Base-by-base conservation (phyloP, 2,113 vertebrate genomes). In the Oryzias melastigma region DNA sequence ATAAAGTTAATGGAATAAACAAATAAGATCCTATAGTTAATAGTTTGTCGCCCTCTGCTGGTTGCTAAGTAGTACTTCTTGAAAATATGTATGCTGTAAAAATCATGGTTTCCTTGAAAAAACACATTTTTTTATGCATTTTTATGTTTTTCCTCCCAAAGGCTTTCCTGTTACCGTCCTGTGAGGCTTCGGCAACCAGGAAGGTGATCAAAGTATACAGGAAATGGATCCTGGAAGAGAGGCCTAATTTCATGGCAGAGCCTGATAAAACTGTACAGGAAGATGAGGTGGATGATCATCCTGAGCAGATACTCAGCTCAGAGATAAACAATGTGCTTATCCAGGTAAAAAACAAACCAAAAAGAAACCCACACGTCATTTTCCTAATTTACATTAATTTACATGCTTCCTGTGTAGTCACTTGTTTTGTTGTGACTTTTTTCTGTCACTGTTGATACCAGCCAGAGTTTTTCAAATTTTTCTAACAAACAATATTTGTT, bases 161-260 rank as follows among this genome's bases (percentile, higher is more conserved):
- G 97, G 97, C 97, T 51, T 99, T 99, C 84, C 79, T 98, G 66
- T 80, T 99, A 80, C 97, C 97, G 0, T 95, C 97, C 13, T 98
- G 94, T 56, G 97, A 99, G 73, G 77, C 96, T 17, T 94, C 95
- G 0, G 89, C 95, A 18, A 95, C 93, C 45, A 92, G 94, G 62
- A 99, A 98, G 82, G 95, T 98, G 53, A 94, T 98, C 41, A 95
- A 95, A 79, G 96, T 99, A 0, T 99, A 99, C 68, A 94, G 93
- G 62, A 98, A 95, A 73, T 98, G 97, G 97, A 95, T 99, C 51
- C 71, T 98, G 56, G 94, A 93, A 75, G 95, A 97, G 15, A 98
- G 94, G 44, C 97, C 97, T 0, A 54, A 83, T 43, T 99, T 99
- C 66, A 99, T 99, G 97, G 92, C 91, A 14, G 97, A 99, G 73